Evolutionary conservation across 2,888 invertebrate species (phyloP).

Genomic region (Bimastos eiseni): DNA sequence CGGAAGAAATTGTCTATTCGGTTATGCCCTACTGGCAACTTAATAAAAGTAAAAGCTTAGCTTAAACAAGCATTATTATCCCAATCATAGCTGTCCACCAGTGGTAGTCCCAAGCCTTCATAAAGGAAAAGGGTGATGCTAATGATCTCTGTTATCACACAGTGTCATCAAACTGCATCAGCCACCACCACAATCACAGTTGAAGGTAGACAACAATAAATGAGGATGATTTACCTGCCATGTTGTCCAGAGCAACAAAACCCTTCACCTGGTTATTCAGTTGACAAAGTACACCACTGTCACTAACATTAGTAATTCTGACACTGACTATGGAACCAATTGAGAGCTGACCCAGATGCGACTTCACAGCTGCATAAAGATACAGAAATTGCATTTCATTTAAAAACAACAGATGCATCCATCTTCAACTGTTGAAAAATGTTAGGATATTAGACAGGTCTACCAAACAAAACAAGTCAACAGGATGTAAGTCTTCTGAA

Average conservation of each 20-base stretch:
- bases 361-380: constrained; percentile 28
- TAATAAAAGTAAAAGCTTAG: too few relatives aligned
- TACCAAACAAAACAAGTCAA: neutral
- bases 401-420: neutral
- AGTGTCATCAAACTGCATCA: too few relatives aligned
- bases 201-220: too few relatives aligned
- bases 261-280: constrained; percentile 47
- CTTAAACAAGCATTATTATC: too few relatives aligned
- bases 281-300: constrained; percentile 47
- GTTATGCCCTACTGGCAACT: too few relatives aligned
- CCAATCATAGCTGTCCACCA: too few relatives aligned
- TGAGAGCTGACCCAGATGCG: constrained; percentile 8
- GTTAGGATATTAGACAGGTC: neutral
- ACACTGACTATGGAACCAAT: constrained; percentile 42
- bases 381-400: neutral
- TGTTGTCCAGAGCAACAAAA: constrained; percentile 45
- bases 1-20: too few relatives aligned
- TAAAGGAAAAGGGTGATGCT: too few relatives aligned
- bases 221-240: constrained; percentile 42
- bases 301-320: constrained; percentile 45
- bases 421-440: neutral
- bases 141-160: too few relatives aligned
- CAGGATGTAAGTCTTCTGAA: neutral
- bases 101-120: too few relatives aligned
- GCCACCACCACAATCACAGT: too few relatives aligned